These are phyloP conservation scores for Ostrea denselamellosa DNA, from an alignment of 1,140 invertebrate genomes.

Conservation along the genomic window DNA sequence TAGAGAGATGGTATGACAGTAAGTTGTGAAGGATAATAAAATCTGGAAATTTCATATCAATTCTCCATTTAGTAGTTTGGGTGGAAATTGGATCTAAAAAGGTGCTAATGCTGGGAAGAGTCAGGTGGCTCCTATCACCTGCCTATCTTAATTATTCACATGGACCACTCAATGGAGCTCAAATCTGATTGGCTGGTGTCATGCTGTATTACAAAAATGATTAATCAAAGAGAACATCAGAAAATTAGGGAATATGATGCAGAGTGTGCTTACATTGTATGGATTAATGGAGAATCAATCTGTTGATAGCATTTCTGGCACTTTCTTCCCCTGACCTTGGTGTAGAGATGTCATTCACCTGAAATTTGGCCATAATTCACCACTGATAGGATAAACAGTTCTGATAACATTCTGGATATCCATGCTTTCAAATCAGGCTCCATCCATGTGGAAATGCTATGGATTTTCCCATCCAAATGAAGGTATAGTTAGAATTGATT, in stretches of 20 bases:
- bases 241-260: conserved; percentile 31
- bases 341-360: conserved; percentile 9
- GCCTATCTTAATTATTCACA: conserved; percentile 12
- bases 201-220: conserved; percentile 12
- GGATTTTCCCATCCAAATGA: conserved; percentile 7
- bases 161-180: background rate
- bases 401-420: conserved; percentile 4
- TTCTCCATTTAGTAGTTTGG: background rate
- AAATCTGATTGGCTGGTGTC: background rate
- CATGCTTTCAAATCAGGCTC: conserved; percentile 23
- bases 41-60: background rate
- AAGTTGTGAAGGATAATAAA: background rate
- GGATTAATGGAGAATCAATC: conserved; percentile 21
- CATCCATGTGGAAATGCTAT: conserved; percentile 27
- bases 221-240: background rate
- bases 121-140: conserved; percentile 23
- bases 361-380: conserved; percentile 32
- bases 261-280: background rate
- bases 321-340: conserved; percentile 8
- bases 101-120: conserved; percentile 1
- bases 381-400: conserved; percentile 33
- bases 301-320: conserved; percentile 21
- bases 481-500: background rate
- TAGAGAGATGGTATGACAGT: background rate
- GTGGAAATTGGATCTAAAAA: conserved; percentile 17